A percentile compares a stretch with the other conserved stretches of the same genome.
Evolutionary conservation across 35 echinoderm and acorn worm genomes (phyloP).

Genomic region (Apostichopus japonicus): DNA sequence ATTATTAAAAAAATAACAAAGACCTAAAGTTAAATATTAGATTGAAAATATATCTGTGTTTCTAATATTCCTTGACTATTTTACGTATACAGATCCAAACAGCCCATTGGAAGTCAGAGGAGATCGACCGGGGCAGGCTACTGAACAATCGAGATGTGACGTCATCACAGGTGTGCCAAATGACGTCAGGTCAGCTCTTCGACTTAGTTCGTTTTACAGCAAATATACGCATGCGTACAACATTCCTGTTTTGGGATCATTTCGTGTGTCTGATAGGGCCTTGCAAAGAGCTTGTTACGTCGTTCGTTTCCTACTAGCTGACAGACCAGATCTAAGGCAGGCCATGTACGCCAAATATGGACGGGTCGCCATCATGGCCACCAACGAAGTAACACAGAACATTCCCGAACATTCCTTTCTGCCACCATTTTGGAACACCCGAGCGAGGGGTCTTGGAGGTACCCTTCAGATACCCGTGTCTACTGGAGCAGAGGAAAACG

Average conservation of each 20-base stretch:
- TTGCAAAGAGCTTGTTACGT: conserved; percentile 81
- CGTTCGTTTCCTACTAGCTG: conserved; percentile 68
- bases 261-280: conserved; percentile 60
- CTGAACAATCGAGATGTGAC: conserved; percentile 58
- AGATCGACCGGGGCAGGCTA: conserved; percentile 44
- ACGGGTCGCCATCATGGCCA: conserved; percentile 72
- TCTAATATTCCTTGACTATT: background rate
- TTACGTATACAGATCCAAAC: conserved; percentile 1
- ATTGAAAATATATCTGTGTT: too few relatives aligned
- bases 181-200: conserved; percentile 40
- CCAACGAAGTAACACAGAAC: too few relatives aligned
- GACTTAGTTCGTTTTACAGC: conserved; percentile 49
- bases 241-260: conserved; percentile 74
- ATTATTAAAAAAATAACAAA: background rate
- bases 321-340: conserved; percentile 68
- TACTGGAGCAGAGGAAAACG: too few relatives aligned
- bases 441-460: too few relatives aligned
- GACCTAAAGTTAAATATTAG: too few relatives aligned
- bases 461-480: too few relatives aligned
- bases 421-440: too few relatives aligned
- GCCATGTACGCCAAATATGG: conserved; percentile 69
- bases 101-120: conserved; percentile 45
- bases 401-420: too few relatives aligned
- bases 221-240: conserved; percentile 82
- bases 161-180: conserved; percentile 60